Evolutionary conservation across 2,113 vertebrate genomes (phyloP), one percentile per base, ranked within the genome.

Genomic region (Phylloscopus trochilus): DNA sequence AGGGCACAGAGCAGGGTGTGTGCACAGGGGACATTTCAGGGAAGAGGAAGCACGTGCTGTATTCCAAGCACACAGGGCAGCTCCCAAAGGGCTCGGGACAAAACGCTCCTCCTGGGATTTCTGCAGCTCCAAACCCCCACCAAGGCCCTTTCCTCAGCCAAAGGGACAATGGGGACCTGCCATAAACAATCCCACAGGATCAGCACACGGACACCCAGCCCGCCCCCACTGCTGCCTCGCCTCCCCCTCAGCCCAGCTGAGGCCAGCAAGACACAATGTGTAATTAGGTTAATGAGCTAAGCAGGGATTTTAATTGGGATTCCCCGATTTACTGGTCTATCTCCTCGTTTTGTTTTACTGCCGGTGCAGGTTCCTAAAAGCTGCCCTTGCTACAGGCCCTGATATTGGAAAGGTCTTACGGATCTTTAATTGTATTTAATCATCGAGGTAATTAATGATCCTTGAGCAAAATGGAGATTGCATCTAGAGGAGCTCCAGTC

Each of bases 281-380:
- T 92, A 97, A 97, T 95, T 96, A 97, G 94, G 95, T 97, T 96
- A 97, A 97, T 90, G 95, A 97, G 90, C 83, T 94, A 96, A 95
- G 85, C 88, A 46, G 0, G 22, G 94, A 55, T 95, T 96, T 90
- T 96, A 94, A 97, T 96, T 90, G 95, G 92, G 95, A 95, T 95
- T 95, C 93, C 89, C 94, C 26, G 63, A 84, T 90, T 97, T 96
- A 91, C 88, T 89, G 37, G 69, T 84, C 90, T 78, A 14, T 84
- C 68, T 96, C 86, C 80, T 96, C 82, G 68, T 95, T 97, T 95
- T 96, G 90, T 96, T 95, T 94, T 92, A 90, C 44, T 90, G 76
- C 56, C 51, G 73, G 76, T 74, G 85, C 94, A 89, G 92, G 85
- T 68, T 88, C 55, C 92, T 89, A 92, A 94, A 96, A 95, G 94